Base-by-base conservation (phyloP, 2,888 invertebrate species). In the Andrena haemorrhoa region DNA sequence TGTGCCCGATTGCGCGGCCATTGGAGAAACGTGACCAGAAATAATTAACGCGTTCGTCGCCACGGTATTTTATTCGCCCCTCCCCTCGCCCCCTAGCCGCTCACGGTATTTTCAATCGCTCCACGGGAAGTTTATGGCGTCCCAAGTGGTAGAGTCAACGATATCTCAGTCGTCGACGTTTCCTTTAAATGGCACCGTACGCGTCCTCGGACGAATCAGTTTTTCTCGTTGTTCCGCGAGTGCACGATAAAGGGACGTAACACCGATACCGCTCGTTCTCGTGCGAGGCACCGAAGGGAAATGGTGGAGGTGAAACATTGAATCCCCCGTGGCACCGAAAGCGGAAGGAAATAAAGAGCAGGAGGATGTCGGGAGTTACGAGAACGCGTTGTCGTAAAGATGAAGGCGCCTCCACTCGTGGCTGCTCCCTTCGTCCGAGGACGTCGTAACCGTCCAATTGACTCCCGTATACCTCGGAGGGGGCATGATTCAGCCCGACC, bases 301-400 rank as follows among this genome's bases (percentile, higher is more conserved):
- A 56, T n/a, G 29, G 33, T 58, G 56, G 23, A 65, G 58, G 75
- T n/a, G 64, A 56, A 61, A 49, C 23, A 68, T 58, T 23, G 75
- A 41, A 56, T 65, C 65, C 53, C 47, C 49, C 33, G 23, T 56
- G n/a, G 49, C n/a, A 70, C 53, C 71, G 82, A 86, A 77, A 79
- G 75, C 72, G 49, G 10, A 33, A 58, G 61, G 35, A 76, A 76
- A 74, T 71, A 82, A 75, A 66, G 58, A 75, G 66, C 66, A 58
- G 73, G 71, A 79, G 80, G 79, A 71, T 75, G 75, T 73, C 66
- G 69, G 83, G 86, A 91, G 87, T 90, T 91, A 91, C 90, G 90
- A 90, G 88, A 83, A 87, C 84, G 77, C 84, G 82, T 87, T 83
- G 87, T 91, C 91, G 83, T 91, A 91, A 91, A 91, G 90, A 89